Base-by-base conservation (phyloP, 2,113 vertebrate genomes). In the Excalfactoria chinensis region DNA sequence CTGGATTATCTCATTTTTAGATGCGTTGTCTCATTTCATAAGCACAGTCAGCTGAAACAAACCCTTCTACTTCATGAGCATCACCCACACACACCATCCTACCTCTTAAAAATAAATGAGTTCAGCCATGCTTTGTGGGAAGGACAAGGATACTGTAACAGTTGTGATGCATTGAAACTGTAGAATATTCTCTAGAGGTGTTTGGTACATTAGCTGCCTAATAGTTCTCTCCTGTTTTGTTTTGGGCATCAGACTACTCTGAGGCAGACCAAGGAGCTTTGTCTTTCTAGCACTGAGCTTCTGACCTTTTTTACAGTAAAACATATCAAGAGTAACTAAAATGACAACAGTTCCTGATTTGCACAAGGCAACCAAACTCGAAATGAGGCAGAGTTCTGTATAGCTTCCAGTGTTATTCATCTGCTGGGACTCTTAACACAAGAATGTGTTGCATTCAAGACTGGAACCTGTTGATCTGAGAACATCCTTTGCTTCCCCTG, bases 401-500 rank as follows among this genome's bases (percentile, higher is more conserved):
- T 69, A 70, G 70, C 25, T 78, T 53, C 51, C 67, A 5, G 7
- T 48, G 37, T 75, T 13, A 25, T 5, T 83, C 74, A 22, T 69
- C 68, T 92, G 63, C 77, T 76, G 85, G 80, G 62, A 58, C 73
- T 28, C 44, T 75, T 92, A 86, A 82, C 46, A 48, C 63, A 44
- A 79, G 32, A 64, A 44, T 44, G 62, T 66, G 34, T 77, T 93
- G 26, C 91, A 81, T 80, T 78, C 72, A 37, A 63, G 71, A 80
- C 82, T 89, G 87, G 91, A 91, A 88, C 66, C 66, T 70, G 66
- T 44, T 81, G 58, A 73, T 84, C 58, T 56, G 62, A 81, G 73
- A 84, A 22, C 26, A 48, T 51, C 68, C 53, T 75, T 79, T 14
- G 43, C 86, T 86, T 68, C 49, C 49, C 67, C 30, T 2, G 3